Base-by-base conservation (phyloP, 2,888 invertebrate species). In the Cyaniris semiargus region DNA sequence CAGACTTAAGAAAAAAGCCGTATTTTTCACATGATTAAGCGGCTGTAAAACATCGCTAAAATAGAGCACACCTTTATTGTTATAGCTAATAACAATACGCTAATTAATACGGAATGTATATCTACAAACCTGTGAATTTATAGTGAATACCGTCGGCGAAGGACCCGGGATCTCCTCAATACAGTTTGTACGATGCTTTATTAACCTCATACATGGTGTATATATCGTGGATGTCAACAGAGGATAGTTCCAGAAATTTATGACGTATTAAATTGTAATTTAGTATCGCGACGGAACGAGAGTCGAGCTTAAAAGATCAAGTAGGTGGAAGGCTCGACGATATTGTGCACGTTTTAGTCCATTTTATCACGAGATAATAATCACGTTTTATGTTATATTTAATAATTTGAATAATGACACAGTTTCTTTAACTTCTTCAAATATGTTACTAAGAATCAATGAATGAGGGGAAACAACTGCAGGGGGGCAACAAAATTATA, bases 221-320 rank as follows among this genome's bases (percentile, higher is more conserved):
- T 90, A 92, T 91, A 88, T 88, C 89, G 80, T 79, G 78, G 80
- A 81, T 85, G 92, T 91, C 92, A 89, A 83, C 81, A 81, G 82
- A 84, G 90, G 92, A 92, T 93, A 93, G 93, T 93, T 92, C 87
- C 86, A 82, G 87, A 88, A 93, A 94, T 93, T 93, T 93, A 94
- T 87, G 93, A 90, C 87, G 86, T 93, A 93, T 93, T 93, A 91
- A 92, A 94, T 93, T 93, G 92, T 94, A 93, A 94, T 94, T 93
- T 93, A 94, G 91, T 92, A 85, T 86, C 85, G 88, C 87, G 85
- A 86, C 86, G 86, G 83, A 85, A 88, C 87, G 91, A 91, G 93
- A 92, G 88, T 89, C 85, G 85, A 86, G 90, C 92, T 94, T 93
- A 94, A 91, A 91, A 93, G 93, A 93, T 94, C 91, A 76, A 76